These are phyloP conservation scores for Numenius arquata DNA, from an alignment of 2,113 vertebrate genomes.

Conservation along the genomic window DNA sequence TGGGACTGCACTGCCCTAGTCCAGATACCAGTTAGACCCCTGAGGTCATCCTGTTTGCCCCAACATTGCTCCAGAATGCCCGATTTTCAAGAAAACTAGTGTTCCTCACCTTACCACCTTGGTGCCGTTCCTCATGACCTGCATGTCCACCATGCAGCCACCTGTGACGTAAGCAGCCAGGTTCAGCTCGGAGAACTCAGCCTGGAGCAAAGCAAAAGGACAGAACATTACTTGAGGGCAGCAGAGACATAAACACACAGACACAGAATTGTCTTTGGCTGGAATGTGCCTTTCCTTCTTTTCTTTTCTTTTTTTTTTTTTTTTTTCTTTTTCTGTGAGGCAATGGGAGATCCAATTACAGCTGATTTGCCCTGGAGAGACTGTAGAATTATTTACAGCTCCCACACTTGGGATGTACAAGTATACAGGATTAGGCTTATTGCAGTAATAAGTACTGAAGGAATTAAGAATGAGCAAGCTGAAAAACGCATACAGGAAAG, in stretches of 20 bases:
- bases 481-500: not conserved
- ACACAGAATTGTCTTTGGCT: not conserved
- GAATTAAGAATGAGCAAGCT: conserved; percentile 30
- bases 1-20: not conserved
- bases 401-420: not conserved
- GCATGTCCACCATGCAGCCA: conserved; percentile 95
- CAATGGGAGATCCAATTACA: conserved; percentile 12
- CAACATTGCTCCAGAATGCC: not conserved
- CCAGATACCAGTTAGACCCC: not conserved
- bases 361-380: conserved; percentile 1
- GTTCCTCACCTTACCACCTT: conserved; percentile 91
- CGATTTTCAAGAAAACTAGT: not conserved
- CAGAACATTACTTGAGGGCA: not conserved
- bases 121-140: conserved; percentile 86
- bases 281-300: not conserved
- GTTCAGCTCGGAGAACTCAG: conserved; percentile 94
- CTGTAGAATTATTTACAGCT: conserved; percentile 22
- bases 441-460: conserved; percentile 30
- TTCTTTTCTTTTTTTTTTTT: not conserved
- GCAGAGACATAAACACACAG: not conserved
- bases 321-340: not conserved
- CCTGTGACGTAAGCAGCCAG: conserved; percentile 86
- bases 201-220: conserved; percentile 73
- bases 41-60: not conserved
- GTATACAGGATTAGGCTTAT: conserved; percentile 15